Percentiles rank a stretch among this genome's conserved stretches.
Conservation (phyloP, 1,140 invertebrate species). For the Caenorhabditis inopinata region DNA sequence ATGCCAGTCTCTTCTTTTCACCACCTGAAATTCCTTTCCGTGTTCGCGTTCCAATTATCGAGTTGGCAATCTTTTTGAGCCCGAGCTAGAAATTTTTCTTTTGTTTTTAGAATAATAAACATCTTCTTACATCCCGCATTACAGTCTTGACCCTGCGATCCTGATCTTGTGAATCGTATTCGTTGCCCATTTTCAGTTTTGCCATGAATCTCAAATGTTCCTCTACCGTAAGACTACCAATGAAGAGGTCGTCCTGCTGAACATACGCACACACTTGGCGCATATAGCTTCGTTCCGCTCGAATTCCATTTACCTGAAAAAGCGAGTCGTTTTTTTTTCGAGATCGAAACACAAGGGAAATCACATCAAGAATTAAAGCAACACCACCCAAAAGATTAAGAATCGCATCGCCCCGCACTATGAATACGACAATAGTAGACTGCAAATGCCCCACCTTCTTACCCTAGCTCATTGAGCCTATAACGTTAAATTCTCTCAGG, state of each 20-base stretch:
- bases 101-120: background rate
- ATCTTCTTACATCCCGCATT: slow-evolving; percentile 75
- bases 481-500: too few relatives aligned
- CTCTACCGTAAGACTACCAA: slow-evolving; percentile 81
- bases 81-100: slow-evolving; percentile 72
- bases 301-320: slow-evolving; percentile 57
- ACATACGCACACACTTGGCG: slow-evolving; percentile 84
- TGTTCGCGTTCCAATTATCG: slow-evolving; percentile 80
- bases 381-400: too few relatives aligned
- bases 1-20: slow-evolving; percentile 88
- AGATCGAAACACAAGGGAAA: too few relatives aligned
- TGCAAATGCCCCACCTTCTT: too few relatives aligned
- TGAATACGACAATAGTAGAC: too few relatives aligned
- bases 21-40: slow-evolving; percentile 90
- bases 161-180: slow-evolving; percentile 74
- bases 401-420: too few relatives aligned
- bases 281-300: slow-evolving; percentile 70
- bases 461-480: too few relatives aligned
- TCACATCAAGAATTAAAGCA: too few relatives aligned
- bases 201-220: slow-evolving; percentile 89
- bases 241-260: slow-evolving; percentile 87
- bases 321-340: too few relatives aligned
- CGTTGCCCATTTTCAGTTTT: slow-evolving; percentile 83
- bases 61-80: slow-evolving; percentile 72
- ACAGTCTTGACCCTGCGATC: slow-evolving; percentile 84